Percentiles rank a stretch among this genome's conserved stretches.
phyloP scores from a whole-genome alignment of 2,113 vertebrate genomes.

The Lophotis ruficrista region DNA sequence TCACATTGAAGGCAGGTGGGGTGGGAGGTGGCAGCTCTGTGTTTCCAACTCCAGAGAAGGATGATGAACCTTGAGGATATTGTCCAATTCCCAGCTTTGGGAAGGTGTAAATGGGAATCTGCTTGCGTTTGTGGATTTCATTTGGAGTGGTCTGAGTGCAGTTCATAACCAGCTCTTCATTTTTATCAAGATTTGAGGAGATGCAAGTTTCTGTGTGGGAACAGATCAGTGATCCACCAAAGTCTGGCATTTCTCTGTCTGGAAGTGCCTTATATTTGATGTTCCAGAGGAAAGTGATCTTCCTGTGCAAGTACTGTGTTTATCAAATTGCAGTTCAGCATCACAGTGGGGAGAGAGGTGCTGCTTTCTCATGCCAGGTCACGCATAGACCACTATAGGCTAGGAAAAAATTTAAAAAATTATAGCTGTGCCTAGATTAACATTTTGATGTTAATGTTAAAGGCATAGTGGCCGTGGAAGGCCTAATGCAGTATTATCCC shows the following conservation, averaged over 20 bases:
- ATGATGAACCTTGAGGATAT: not conserved
- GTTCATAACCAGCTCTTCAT: not conserved
- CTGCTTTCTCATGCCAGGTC: not conserved
- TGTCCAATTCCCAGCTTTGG: not conserved
- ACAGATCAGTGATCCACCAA: not conserved
- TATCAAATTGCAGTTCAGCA: not conserved
- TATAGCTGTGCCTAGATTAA: not conserved
- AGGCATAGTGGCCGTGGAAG: not conserved
- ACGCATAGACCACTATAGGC: not conserved
- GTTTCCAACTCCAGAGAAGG: not conserved
- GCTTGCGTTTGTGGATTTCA: not conserved
- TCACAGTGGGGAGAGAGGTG: not conserved
- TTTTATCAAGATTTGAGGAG: not conserved
- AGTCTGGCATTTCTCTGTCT: not conserved
- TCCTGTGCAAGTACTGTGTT: not conserved
- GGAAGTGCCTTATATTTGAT: not conserved
- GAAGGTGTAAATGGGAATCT: not conserved
- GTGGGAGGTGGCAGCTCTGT: not conserved
- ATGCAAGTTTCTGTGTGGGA: not conserved
- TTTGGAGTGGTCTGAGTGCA: not conserved
- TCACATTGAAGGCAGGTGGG: accelerated
- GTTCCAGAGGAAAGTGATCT: not conserved
- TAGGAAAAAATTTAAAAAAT: not conserved
- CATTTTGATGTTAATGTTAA: no score
- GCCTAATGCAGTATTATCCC: not conserved